Evolutionary conservation across 2,113 vertebrate species (phyloP).

Genomic region (Excalfactoria chinensis): DNA sequence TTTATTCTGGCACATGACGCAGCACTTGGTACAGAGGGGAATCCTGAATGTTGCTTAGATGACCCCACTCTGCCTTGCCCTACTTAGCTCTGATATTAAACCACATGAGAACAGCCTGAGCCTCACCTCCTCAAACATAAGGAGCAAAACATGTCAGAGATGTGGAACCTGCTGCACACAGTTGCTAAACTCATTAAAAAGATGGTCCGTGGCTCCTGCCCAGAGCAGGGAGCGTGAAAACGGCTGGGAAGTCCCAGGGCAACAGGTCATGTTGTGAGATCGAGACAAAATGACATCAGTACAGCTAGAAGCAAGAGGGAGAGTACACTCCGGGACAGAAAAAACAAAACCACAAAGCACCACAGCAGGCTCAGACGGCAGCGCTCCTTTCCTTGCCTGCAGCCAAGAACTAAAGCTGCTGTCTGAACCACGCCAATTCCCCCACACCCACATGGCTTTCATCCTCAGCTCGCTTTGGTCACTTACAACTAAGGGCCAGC

Average conservation of each 20-base stretch:
- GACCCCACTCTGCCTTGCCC: neutral
- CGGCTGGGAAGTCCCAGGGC: neutral
- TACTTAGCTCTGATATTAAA: neutral
- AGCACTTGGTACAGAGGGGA: neutral
- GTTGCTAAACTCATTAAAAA: neutral
- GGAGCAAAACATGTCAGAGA: neutral
- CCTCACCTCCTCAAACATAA: neutral
- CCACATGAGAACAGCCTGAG: neutral
- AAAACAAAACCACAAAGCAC: accelerated
- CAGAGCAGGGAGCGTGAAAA: accelerated
- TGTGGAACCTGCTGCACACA: accelerated
- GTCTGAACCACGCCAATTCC: accelerated
- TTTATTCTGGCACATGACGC: accelerated
- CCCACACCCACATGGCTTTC: accelerated
- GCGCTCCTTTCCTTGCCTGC: neutral
- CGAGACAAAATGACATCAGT: neutral
- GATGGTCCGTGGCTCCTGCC: neutral
- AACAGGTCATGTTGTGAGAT: accelerated
- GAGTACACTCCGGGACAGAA: accelerated
- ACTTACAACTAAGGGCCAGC: constrained; percentile 97
- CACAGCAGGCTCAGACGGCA: neutral
- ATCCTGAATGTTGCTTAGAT: neutral
- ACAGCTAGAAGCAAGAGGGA: neutral
- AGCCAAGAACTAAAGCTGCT: neutral
- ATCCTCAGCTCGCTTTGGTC: accelerated